Base-by-base conservation (phyloP, 2,113 vertebrate species). In the Semicossyphus pulcher region DNA sequence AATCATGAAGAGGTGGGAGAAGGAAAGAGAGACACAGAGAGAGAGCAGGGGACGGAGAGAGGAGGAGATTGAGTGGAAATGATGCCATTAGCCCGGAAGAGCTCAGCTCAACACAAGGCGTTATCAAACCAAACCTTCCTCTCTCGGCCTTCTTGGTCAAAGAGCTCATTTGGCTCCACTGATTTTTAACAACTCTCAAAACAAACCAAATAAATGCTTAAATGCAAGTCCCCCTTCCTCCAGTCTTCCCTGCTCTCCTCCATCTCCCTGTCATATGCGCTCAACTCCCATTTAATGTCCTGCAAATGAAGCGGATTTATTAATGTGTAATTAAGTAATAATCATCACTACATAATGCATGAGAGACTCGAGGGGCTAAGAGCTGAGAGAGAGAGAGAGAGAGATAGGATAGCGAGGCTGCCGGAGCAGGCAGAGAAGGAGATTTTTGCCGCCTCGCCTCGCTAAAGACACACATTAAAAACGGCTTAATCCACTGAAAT, bases 291-390 rank as follows among this genome's bases (percentile, higher is more conserved):
- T 91, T 93, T 94, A 94, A 94, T 93, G 93, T 94, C 92, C 93
- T 92, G 91, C 90, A 94, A 94, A 94, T 94, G 92, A 94, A 93
- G 93, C 88, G 85, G 93, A 93, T 93, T 94, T 93, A 94, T 94
- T 94, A 93, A 94, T 94, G 92, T 93, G 91, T 94, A 94, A 94
- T 94, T 94, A 94, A 94, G 94, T 94, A 93, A 93, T 94, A 94
- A 94, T 94, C 92, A 93, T 94, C 86, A 74, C 93, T 94, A 93
- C 92, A 94, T 93, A 94, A 94, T 94, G 91, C 93, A 94, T 94
- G 91, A 93, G 91, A 91, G 84, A 88, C 93, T 92, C 93, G 29
- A 84, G 93, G 91, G 94, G 92, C 84, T 80, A 7, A 68, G 80
- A 80, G 88, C 88, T 79, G 72, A 89, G 90, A 90, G 89, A 81